A percentile compares a stretch with the other conserved stretches of the same genome.
phyloP scores from a whole-genome alignment of 2,888 invertebrate genomes.

The Drosophila infuscata region DNA sequence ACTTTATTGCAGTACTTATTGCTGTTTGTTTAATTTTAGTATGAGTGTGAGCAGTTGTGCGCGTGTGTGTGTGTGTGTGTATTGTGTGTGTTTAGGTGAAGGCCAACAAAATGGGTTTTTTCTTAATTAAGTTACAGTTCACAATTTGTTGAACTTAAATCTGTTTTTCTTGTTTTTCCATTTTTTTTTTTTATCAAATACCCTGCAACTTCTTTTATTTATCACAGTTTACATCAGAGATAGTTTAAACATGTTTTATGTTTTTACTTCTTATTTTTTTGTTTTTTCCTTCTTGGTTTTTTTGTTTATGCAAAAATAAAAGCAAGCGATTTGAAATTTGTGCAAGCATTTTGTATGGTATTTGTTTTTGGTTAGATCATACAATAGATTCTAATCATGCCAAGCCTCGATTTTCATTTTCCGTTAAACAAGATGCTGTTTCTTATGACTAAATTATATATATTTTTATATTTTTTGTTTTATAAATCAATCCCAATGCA shows the following conservation, averaged over 20 bases:
- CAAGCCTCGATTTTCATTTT: conserved; percentile 31
- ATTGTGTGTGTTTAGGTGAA: conserved; percentile 13
- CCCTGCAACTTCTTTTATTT: conserved; percentile 84
- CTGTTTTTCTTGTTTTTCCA: conserved; percentile 48
- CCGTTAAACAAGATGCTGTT: conserved; percentile 33
- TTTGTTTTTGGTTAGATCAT: conserved; percentile 46
- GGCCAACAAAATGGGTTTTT: conserved; percentile 36
- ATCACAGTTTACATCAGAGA: conserved; percentile 84
- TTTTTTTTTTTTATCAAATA: conserved; percentile 77
- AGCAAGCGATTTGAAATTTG: conserved; percentile 76
- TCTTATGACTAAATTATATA: conserved; percentile 35
- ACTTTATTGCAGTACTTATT: conserved; percentile 69
- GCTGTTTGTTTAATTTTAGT: conserved; percentile 43
- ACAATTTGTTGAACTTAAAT: conserved; percentile 63
- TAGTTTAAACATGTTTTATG: conserved; percentile 75
- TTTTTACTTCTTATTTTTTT: conserved; percentile 25
- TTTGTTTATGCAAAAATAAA: conserved; percentile 65
- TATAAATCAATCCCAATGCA: conserved; percentile 29
- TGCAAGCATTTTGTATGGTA: conserved; percentile 67
- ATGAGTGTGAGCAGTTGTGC: conserved; percentile 11
- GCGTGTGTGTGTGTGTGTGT: conserved; percentile 10
- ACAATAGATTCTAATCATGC: conserved; percentile 17
- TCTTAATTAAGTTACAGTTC: conserved; percentile 52
- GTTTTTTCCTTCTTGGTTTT: conserved; percentile 16
- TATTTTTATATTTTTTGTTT: conserved; percentile 2